Evolutionary conservation across 2,113 vertebrate species (phyloP).

Genomic region (Phaetusa simplex): DNA sequence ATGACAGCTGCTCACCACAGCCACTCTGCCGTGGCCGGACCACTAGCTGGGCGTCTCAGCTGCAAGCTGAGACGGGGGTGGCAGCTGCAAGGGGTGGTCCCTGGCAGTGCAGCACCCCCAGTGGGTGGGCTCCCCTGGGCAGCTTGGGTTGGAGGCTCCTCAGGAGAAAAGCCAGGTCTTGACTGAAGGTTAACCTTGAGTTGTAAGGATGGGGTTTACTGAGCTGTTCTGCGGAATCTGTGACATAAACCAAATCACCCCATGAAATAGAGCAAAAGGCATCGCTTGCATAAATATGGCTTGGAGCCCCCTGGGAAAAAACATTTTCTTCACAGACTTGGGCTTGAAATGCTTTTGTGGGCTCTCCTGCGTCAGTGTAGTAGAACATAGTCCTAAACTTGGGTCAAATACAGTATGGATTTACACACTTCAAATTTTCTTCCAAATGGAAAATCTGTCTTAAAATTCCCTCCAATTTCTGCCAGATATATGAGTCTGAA

Average conservation of each 20-base stretch:
- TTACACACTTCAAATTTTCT: not conserved
- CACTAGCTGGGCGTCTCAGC: not conserved
- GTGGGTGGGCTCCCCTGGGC: not conserved
- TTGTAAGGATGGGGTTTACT: not conserved
- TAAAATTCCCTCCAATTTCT: conserved; percentile 33
- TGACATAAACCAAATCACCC: not conserved
- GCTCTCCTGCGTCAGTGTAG: not conserved
- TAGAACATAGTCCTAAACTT: not conserved
- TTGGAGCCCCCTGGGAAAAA: not conserved
- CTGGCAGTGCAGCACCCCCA: not conserved
- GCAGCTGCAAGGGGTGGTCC: not conserved
- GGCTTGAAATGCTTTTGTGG: not conserved
- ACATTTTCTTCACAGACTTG: not conserved
- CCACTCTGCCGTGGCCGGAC: not conserved
- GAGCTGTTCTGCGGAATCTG: not conserved
- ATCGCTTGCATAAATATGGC: accelerated
- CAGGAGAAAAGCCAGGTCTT: not conserved
- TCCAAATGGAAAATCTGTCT: conserved; percentile 12
- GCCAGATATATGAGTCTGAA: not conserved
- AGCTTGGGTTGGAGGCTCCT: not conserved
- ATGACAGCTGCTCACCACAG: not conserved
- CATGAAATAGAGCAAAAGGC: not conserved
- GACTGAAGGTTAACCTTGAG: not conserved
- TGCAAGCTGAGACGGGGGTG: not conserved
- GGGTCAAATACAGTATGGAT: not conserved